phyloP scores from a whole-genome alignment of 2,888 invertebrate species.

The Hyalella azteca region DNA sequence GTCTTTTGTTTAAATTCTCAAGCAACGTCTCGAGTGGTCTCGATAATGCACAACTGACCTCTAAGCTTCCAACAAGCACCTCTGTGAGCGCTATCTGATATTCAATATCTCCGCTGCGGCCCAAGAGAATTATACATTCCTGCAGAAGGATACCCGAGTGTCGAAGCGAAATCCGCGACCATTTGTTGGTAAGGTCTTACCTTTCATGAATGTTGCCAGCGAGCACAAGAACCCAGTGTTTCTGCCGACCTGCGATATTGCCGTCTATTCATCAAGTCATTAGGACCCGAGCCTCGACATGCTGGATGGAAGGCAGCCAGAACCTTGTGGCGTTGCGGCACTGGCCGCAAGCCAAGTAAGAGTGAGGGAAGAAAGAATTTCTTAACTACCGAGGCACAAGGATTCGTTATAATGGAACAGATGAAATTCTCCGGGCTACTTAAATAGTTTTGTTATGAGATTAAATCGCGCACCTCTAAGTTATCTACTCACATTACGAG shows the following conservation, averaged over 20 bases:
- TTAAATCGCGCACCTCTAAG: too few relatives aligned
- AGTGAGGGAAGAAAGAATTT: too few relatives aligned
- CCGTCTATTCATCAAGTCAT: conserved; percentile 25
- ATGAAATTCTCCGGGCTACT: too few relatives aligned
- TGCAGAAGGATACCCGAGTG: background rate
- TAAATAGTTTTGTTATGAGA: too few relatives aligned
- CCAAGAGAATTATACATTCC: conserved; percentile 2
- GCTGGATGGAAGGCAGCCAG: conserved; percentile 3
- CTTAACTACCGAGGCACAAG: too few relatives aligned
- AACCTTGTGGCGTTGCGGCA: background rate
- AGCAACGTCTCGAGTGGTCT: too few relatives aligned
- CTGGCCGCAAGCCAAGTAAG: conserved; percentile 19
- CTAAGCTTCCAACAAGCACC: too few relatives aligned
- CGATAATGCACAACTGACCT: too few relatives aligned
- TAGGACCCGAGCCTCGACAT: conserved; percentile 9
- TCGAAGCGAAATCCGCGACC: conserved; percentile 28
- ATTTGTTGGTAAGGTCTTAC: conserved; percentile 23
- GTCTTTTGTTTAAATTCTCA: too few relatives aligned
- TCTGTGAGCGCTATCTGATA: too few relatives aligned
- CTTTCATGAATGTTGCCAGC: conserved; percentile 24
- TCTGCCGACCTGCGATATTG: conserved; percentile 34
- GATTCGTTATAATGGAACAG: too few relatives aligned
- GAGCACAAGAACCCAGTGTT: conserved; percentile 20
- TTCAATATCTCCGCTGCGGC: background rate
- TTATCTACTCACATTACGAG: too few relatives aligned